Percentiles rank a stretch among this genome's conserved stretches.
Evolutionary conservation across 2,113 vertebrate genomes (phyloP).

Genomic region (Siniperca chuatsi): DNA sequence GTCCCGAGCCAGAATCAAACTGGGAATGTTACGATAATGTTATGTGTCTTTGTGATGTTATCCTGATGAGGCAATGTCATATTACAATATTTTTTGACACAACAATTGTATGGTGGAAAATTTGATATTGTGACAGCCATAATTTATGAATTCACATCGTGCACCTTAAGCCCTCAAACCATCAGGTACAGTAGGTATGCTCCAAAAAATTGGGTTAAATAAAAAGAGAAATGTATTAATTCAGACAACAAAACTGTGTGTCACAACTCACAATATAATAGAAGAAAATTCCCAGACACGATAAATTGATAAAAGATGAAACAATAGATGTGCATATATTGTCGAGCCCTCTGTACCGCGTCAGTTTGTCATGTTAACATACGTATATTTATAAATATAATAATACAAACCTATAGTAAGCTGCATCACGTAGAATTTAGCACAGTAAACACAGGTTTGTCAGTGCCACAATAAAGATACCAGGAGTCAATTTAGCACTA

Average conservation of each 20-base stretch:
- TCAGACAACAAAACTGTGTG: neutral
- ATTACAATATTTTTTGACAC: no score
- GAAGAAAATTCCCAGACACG: neutral
- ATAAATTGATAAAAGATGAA: neutral
- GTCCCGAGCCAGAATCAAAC: no score
- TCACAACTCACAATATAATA: neutral
- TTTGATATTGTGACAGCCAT: no score
- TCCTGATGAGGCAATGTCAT: no score
- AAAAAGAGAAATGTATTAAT: neutral
- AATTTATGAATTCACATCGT: no score
- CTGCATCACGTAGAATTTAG: neutral
- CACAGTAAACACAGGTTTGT: neutral
- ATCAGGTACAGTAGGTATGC: no score
- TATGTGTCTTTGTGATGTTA: no score
- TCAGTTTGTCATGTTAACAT: neutral
- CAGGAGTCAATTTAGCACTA: neutral
- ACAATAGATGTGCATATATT: neutral
- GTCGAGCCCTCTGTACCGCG: neutral
- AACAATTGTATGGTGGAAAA: no score
- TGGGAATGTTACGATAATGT: no score
- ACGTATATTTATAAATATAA: neutral
- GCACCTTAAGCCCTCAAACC: no score
- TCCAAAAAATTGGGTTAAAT: neutral
- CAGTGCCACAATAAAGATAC: neutral
- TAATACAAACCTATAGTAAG: neutral